Percentiles rank a stretch among this genome's conserved stretches.
Evolutionary conservation across 53 echinoderm and acorn worm genomes (phyloP).

Genomic region (Mesocentrotus franciscanus): DNA sequence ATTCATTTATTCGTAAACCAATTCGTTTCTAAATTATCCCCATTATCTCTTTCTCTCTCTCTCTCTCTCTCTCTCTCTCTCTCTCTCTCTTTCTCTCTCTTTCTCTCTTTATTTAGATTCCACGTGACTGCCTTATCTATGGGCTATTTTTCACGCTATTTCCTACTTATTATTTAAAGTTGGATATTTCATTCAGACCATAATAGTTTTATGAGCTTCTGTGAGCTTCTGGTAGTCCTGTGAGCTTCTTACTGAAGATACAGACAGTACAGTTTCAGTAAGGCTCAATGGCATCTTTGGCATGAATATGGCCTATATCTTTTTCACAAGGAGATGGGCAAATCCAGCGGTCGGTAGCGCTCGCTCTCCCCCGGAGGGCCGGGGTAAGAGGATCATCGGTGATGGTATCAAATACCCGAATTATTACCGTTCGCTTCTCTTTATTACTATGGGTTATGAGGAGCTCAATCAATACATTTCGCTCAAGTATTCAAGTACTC

Average conservation of each 20-base stretch:
- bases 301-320: background rate
- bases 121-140: background rate
- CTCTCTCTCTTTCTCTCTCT: background rate
- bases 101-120: background rate
- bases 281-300: no score
- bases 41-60: background rate
- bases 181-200: no score
- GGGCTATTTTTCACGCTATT: no score
- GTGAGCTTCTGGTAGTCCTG: no score
- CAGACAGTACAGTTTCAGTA: no score
- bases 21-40: background rate
- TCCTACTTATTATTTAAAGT: no score
- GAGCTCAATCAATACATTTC: background rate
- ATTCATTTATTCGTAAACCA: no score
- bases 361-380: slow-evolving; percentile 26
- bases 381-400: slow-evolving; percentile 22
- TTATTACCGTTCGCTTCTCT: background rate
- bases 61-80: background rate
- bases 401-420: slow-evolving; percentile 32
- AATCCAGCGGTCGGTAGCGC: background rate
- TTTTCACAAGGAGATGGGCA: background rate
- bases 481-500: background rate
- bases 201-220: no score
- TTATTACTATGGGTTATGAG: background rate
- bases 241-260: no score